phyloP scores from a whole-genome alignment of 2,113 vertebrate genomes.

The Noctilio leporinus region DNA sequence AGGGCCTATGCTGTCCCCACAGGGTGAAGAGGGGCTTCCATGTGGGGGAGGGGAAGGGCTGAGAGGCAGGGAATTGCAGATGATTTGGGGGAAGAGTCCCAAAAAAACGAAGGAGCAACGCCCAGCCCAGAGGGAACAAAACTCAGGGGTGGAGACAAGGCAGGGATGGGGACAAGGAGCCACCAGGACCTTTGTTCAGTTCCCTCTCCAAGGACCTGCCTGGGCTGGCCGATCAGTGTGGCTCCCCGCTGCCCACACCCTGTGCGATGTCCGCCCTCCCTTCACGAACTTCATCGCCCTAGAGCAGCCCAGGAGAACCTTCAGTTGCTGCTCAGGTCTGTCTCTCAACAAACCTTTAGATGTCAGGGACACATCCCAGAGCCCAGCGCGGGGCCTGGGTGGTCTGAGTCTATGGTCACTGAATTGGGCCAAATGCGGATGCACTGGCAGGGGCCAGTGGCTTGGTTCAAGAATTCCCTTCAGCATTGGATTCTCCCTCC shows the following conservation, averaged over 20 bases:
- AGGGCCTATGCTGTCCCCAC: neutral
- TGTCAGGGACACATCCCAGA: neutral
- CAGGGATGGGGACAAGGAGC: neutral
- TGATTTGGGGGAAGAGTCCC: neutral
- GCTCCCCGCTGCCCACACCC: neutral
- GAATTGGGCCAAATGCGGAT: neutral
- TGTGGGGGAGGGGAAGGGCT: fast-evolving
- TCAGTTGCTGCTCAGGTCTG: fast-evolving
- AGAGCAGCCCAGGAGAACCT: neutral
- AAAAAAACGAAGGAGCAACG: neutral
- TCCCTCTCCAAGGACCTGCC: neutral
- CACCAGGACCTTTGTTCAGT: neutral
- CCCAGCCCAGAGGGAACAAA: neutral
- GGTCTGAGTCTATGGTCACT: neutral
- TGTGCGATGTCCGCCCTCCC: too few relatives aligned
- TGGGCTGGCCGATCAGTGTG: neutral
- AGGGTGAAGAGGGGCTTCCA: neutral
- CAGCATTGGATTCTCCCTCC: neutral
- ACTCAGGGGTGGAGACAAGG: neutral
- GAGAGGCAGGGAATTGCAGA: neutral
- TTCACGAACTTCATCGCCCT: fast-evolving
- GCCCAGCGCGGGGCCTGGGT: neutral
- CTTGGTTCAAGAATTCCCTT: neutral
- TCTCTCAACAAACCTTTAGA: neutral
- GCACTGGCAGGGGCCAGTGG: neutral